These are phyloP conservation scores for Polyploca ridens DNA, from an alignment of 2,888 invertebrate genomes.

Conservation along the genomic window DNA sequence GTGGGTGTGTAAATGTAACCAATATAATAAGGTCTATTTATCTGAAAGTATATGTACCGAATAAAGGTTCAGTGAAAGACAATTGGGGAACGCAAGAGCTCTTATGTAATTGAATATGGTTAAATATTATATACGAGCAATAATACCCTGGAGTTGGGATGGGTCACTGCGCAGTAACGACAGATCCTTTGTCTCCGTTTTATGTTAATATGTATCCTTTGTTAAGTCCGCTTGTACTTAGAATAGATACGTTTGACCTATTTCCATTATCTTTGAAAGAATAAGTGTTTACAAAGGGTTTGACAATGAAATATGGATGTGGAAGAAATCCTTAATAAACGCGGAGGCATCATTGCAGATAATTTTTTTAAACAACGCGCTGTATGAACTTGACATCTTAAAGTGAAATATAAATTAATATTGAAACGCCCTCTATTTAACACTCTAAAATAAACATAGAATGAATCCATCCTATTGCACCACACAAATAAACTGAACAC, in stretches of 20 bases:
- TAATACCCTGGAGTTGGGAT: conserved; percentile 38
- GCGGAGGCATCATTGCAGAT: no score
- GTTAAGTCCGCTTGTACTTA: not conserved
- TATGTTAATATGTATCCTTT: conserved; percentile 32
- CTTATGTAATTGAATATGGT: not conserved
- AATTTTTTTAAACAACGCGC: no score
- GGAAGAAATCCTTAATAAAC: no score
- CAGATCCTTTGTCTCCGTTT: conserved; percentile 52
- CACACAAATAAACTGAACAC: not conserved
- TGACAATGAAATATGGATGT: no score
- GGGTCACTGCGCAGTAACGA: conserved; percentile 48
- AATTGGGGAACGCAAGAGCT: not conserved
- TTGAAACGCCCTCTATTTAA: no score
- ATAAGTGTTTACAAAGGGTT: not conserved
- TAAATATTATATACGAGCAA: conserved; percentile 27
- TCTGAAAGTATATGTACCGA: conserved; percentile 15
- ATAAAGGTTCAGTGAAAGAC: conserved; percentile 10
- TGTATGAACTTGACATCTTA: no score
- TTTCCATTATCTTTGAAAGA: conserved; percentile 16
- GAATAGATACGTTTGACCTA: conserved; percentile 22
- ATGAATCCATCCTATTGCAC: no score
- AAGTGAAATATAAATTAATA: no score
- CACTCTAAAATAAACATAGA: no score
- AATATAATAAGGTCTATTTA: conserved; percentile 25
- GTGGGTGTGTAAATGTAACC: conserved; percentile 34